phyloP scores from a whole-genome alignment of 2,113 vertebrate genomes.

The Hippocampus abdominalis region DNA sequence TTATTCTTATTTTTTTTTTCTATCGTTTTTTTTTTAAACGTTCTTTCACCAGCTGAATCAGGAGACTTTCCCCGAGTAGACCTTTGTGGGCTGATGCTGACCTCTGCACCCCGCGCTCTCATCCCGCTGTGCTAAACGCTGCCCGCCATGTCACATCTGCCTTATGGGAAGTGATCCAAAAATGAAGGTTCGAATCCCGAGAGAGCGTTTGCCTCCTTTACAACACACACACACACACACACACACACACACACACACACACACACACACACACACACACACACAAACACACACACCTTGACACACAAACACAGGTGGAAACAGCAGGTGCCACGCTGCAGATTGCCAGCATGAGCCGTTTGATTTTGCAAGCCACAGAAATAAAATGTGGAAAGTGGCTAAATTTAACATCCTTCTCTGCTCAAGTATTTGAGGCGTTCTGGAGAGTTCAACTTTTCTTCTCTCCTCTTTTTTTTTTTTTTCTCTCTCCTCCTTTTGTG shows the following conservation, averaged over 20 bases:
- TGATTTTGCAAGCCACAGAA: slow-evolving; percentile 58
- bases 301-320: slow-evolving; percentile 5
- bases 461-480: slow-evolving; percentile 22
- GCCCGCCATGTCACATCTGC: slow-evolving; percentile 67
- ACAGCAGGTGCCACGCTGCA: slow-evolving; percentile 45
- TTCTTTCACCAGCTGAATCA: background rate
- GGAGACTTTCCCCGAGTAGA: slow-evolving; percentile 15
- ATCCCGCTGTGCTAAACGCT: slow-evolving; percentile 63
- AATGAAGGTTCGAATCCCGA: slow-evolving; percentile 45
- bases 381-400: slow-evolving; percentile 57
- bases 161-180: slow-evolving; percentile 66
- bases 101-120: slow-evolving; percentile 61
- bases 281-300: slow-evolving; percentile 3
- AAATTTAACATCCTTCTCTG: slow-evolving; percentile 66
- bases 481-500: slow-evolving; percentile 55
- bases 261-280: background rate
- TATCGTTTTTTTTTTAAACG: background rate
- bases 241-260: background rate
- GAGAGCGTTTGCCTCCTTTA: slow-evolving; percentile 50
- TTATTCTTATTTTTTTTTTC: background rate
- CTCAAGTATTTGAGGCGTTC: slow-evolving; percentile 56
- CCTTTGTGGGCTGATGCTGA: slow-evolving; percentile 53
- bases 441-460: slow-evolving; percentile 54
- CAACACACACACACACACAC: slow-evolving; percentile 10
- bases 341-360: slow-evolving; percentile 61